Base-by-base conservation (phyloP, 2,113 vertebrate genomes). In the Trogon surrucura region DNA sequence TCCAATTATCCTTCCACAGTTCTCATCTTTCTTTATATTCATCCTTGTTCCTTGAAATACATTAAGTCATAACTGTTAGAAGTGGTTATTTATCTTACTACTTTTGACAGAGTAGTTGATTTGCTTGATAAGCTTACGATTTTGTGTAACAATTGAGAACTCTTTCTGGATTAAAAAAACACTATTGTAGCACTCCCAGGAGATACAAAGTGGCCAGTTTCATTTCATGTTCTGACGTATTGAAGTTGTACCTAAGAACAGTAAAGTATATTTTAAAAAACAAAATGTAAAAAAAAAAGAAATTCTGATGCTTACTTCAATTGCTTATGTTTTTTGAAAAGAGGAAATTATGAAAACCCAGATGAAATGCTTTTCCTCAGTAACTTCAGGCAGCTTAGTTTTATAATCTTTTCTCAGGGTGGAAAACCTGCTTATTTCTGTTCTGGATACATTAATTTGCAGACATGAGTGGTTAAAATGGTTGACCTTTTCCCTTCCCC, bases 321-420 rank as follows among this genome's bases (percentile, higher is more conserved):
- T 80, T 36, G 26, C 22, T 72, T 11, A 29, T 41, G 5, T 70
- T 81, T 77, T 56, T 22, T 74, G 53, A 90, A 92, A 97, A 95
- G 56, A 95, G 58, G 32, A 94, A 93, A 92, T 77, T 87, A 4
- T 78, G 64, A 66, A 95, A 91, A 69, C 69, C 34, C 64, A n/a
- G 10, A 57, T 91, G 80, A 91, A 91, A 92, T 77, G 18, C 23
- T 90, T 81, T 92, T 95, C 50, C 56, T 50, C 29, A 47, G 50
- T 80, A 41, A 41, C 41, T 41, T 41, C 41, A 93, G 51, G 30
- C 54, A 36, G 19, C 54, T 48, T 17, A 70, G 72, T 65, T 86
- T 90, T 80, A 30, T 61, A 34, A 50, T 75, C 30, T 65, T 10
- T 47, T 58, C 21, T 57, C 26, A 32, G 29, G 13, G 16, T 79